phyloP scores from a whole-genome alignment of 1,140 invertebrate species.

The Rhagoletis pomonella region DNA sequence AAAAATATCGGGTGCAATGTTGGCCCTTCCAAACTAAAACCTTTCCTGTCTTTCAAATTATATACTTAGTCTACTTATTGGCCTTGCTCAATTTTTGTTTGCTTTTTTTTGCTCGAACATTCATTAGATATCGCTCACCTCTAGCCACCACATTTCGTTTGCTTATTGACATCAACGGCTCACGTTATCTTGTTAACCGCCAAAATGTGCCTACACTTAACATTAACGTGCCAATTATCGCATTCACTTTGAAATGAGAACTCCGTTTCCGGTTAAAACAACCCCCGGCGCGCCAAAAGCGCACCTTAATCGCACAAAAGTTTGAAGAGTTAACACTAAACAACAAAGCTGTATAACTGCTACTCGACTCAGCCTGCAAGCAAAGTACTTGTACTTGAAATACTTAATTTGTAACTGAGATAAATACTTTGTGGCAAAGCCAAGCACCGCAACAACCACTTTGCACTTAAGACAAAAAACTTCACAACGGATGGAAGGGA shows the following conservation, averaged over 20 bases:
- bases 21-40: too few species aligned
- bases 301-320: constrained; percentile 21
- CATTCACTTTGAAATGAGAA: constrained; percentile 22
- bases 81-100: too few species aligned
- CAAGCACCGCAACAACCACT: constrained; percentile 42
- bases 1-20: too few species aligned
- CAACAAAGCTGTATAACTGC: constrained; percentile 28
- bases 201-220: neutral
- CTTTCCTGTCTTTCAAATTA: too few species aligned
- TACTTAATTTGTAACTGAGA: constrained; percentile 57
- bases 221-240: constrained; percentile 20
- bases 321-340: neutral
- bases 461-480: constrained; percentile 37
- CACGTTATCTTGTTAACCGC: neutral
- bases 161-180: neutral
- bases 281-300: neutral
- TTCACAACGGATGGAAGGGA: neutral
- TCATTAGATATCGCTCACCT: neutral
- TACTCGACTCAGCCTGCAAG: neutral
- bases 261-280: neutral
- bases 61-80: too few species aligned
- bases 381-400: constrained; percentile 41
- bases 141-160: neutral
- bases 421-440: constrained; percentile 56
- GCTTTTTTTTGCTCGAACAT: too few species aligned